Percentiles rank a stretch among this genome's conserved stretches.
Conservation (phyloP, 2,797 vertebrate species). For the Mormyrops attenuatus region DNA sequence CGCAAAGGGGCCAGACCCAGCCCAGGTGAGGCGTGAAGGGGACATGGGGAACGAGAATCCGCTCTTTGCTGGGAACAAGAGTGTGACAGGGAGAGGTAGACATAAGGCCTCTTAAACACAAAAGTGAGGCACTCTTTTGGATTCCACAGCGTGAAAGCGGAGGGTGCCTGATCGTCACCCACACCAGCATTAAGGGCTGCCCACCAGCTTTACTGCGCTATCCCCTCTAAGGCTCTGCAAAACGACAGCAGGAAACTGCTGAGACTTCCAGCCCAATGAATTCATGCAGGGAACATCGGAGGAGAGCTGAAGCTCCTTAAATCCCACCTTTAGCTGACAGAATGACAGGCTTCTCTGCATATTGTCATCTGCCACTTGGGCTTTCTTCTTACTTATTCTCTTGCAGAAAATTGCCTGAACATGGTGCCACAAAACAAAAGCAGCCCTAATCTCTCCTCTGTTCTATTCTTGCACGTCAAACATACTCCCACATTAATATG, state of each 20-base stretch:
- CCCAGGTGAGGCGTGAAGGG: not conserved
- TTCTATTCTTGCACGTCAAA: slow-evolving; percentile 31
- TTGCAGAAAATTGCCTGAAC: not conserved
- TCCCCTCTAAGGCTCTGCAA: not conserved
- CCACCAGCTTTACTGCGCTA: not conserved
- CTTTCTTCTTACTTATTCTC: not conserved
- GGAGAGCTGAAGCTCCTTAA: not conserved
- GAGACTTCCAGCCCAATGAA: not conserved
- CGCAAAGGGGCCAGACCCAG: not conserved
- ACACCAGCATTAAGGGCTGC: not conserved
- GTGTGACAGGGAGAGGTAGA: not conserved
- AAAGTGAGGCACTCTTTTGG: not conserved
- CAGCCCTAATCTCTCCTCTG: slow-evolving; percentile 39
- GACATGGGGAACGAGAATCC: not conserved
- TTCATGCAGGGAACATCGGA: not conserved
- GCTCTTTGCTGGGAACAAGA: not conserved
- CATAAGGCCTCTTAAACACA: not conserved
- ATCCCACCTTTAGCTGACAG: slow-evolving; percentile 13
- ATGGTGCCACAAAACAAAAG: slow-evolving; percentile 48
- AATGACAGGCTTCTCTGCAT: slow-evolving; percentile 5
- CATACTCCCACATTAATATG: slow-evolving; percentile 38
- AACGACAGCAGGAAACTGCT: not conserved
- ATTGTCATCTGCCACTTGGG: not conserved
- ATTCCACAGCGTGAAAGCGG: not conserved
- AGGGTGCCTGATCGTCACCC: not conserved